A percentile compares a stretch with the other conserved stretches of the same genome.
Evolutionary conservation across 2,797 vertebrate species (phyloP).

Genomic region (Rhinella marina): DNA sequence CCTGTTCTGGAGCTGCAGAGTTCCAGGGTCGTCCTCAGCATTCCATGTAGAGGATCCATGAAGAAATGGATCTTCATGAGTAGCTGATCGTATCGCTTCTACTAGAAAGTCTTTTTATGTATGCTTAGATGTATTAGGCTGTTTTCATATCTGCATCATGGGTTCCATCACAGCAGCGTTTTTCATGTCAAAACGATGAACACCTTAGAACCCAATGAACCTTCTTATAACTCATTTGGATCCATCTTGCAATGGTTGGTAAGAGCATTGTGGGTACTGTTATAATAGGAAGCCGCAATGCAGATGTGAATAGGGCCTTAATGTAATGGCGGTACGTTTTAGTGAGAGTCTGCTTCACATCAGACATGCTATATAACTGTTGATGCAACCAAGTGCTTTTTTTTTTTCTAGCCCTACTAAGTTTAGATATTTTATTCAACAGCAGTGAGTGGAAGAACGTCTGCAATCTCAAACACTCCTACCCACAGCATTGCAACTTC

Average conservation of each 20-base stretch:
- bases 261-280: neutral
- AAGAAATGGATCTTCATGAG: no score
- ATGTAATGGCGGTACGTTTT: neutral
- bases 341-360: neutral
- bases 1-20: no score
- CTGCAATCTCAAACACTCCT: slow-evolving; percentile 83
- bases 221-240: no score
- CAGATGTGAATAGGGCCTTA: neutral
- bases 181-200: no score
- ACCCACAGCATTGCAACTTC: slow-evolving; percentile 81
- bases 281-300: neutral
- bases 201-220: no score
- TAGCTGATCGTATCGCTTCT: no score
- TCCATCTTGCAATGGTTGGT: neutral
- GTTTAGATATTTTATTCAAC: slow-evolving; percentile 78
- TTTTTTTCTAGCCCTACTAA: slow-evolving; percentile 66
- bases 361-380: neutral
- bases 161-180: no score
- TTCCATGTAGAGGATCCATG: no score
- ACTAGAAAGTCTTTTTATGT: no score
- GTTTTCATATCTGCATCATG: no score
- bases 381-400: neutral
- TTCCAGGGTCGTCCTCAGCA: no score
- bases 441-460: slow-evolving; percentile 85
- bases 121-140: no score